phyloP scores from a whole-genome alignment of 2,113 vertebrate species.

The Tachysurus vachellii region DNA sequence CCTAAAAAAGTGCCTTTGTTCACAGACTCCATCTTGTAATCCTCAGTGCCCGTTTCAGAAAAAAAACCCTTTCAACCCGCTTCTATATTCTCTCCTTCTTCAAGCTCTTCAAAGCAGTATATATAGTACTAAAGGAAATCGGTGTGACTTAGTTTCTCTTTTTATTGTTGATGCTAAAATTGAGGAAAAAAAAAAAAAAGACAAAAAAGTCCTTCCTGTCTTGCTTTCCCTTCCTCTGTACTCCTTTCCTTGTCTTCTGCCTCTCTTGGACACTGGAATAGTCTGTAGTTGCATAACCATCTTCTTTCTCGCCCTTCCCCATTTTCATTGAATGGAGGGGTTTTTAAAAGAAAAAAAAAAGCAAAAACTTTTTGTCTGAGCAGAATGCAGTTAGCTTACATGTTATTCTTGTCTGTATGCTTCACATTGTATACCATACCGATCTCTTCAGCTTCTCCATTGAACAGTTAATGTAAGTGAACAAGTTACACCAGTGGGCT shows the following conservation, averaged over 20 bases:
- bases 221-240: conserved; percentile 75
- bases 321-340: conserved; percentile 72
- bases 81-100: conserved; percentile 74
- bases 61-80: conserved; percentile 71
- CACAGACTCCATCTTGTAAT: conserved; percentile 80
- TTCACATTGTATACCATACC: conserved; percentile 69
- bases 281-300: conserved; percentile 74
- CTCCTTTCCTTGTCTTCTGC: conserved; percentile 64
- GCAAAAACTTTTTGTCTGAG: conserved; percentile 62
- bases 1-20: conserved; percentile 84
- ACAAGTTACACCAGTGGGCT: conserved; percentile 70
- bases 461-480: conserved; percentile 70
- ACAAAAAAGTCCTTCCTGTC: conserved; percentile 67
- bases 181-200: conserved; percentile 50
- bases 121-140: conserved; percentile 85
- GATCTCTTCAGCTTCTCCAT: conserved; percentile 72
- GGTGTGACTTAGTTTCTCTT: conserved; percentile 84
- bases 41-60: conserved; percentile 72
- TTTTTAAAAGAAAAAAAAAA: conserved; percentile 59
- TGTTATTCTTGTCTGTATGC: conserved; percentile 68
- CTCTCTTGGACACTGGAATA: conserved; percentile 80
- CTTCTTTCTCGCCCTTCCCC: conserved; percentile 46
- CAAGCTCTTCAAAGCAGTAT: conserved; percentile 81
- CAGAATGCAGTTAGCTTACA: conserved; percentile 70
- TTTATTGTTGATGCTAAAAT: conserved; percentile 78